Evolutionary conservation across 2,113 vertebrate genomes (phyloP).

Genomic region (Aldabrachelys gigantea): DNA sequence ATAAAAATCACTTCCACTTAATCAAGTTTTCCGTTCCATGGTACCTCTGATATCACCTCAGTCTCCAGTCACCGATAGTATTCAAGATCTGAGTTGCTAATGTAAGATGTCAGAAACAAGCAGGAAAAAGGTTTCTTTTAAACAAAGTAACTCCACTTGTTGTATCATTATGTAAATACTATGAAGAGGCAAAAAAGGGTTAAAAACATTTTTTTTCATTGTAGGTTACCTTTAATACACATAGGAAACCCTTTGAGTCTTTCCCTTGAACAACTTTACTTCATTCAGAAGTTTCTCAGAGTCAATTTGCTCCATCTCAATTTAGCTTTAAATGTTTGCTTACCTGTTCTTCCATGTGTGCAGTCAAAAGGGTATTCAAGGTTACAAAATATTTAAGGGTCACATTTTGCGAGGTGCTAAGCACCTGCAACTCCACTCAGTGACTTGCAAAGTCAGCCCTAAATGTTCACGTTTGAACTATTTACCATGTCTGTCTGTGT

Average conservation of each 20-base stretch:
- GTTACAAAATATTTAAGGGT: background rate
- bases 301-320: background rate
- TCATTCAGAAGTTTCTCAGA: background rate
- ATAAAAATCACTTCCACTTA: constrained; percentile 42
- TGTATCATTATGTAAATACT: background rate
- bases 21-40: background rate
- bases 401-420: background rate
- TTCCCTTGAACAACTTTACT: background rate
- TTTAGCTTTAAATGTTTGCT: background rate
- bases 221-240: background rate
- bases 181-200: background rate
- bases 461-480: background rate
- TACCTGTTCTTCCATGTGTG: background rate
- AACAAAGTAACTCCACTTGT: background rate
- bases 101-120: background rate
- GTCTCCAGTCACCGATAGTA: accelerated
- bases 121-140: background rate
- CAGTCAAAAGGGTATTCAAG: background rate
- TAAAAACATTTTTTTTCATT: background rate
- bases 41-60: background rate
- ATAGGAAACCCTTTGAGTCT: background rate
- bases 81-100: background rate
- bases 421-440: accelerated
- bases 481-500: background rate
- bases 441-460: background rate